Evolutionary conservation across 2,888 invertebrate genomes (phyloP), one percentile per base, ranked within the genome.

Genomic region (Thumatha senex): DNA sequence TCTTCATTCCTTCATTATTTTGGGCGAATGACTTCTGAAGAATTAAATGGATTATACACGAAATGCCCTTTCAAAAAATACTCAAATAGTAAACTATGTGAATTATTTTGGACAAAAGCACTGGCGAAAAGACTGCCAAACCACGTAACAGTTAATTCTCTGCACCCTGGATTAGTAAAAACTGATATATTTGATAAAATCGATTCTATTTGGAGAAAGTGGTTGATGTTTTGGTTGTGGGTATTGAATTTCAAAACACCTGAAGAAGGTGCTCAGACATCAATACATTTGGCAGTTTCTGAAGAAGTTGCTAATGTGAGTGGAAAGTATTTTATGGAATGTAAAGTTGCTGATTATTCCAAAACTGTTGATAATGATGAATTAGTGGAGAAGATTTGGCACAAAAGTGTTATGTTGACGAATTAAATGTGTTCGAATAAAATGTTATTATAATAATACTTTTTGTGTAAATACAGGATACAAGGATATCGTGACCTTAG

Each of bases 101-200:
- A 86, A 35, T 55, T 92, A 0, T 61, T 92, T 2, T 89, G 87
- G 79, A 77, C 78, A 10, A 89, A 82, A 46, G 89, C 88, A 7
- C 70, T 92, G 10, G 80, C 82, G 0, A 84, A 80, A 36, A 70
- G 77, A 18, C 56, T 92, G 2, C 82, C 86, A 1, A 65, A 67
- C 11, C 94, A 94, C 3, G 94, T 97, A 0, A 96, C 95, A 0
- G 96, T 93, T 0, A 97, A 97, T 74, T 95, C 94, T 58, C 80
- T 97, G 44, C 97, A 97, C 84, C 97, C 97, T 0, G 98, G 98
- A 10, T 86, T 96, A 76, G 95, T 97, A 34, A 94, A 95, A 74
- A 95, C 95, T 0, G 95, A 95, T 12, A 96, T 96, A 46, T 96
- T 95, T 93, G 92, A 94, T 34, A 94, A 92, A 64, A 81, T 93